phyloP scores from a whole-genome alignment of 2,888 invertebrate genomes.

The Synanthedon myopaeformis region DNA sequence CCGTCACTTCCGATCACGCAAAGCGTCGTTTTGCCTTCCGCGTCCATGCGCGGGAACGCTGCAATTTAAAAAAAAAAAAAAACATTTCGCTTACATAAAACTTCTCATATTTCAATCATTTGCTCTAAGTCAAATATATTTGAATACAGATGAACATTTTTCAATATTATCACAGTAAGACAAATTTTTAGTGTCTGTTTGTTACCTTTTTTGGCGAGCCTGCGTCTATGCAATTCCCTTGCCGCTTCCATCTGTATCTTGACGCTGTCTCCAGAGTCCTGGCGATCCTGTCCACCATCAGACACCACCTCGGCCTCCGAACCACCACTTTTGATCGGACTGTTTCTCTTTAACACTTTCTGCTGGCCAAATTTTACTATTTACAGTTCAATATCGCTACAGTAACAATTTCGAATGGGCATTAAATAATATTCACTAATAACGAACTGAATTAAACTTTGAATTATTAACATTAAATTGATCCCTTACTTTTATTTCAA shows the following conservation, averaged over 20 bases:
- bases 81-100: neutral
- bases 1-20: slow-evolving; percentile 81
- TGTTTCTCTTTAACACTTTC: slow-evolving; percentile 52
- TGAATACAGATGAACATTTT: no score
- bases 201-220: slow-evolving; percentile 61
- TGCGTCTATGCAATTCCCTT: slow-evolving; percentile 47
- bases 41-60: slow-evolving; percentile 88
- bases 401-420: no score
- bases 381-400: neutral
- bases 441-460: no score
- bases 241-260: slow-evolving; percentile 66
- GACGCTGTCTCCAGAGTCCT: slow-evolving; percentile 40
- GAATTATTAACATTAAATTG: no score
- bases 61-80: slow-evolving; percentile 22
- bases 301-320: slow-evolving; percentile 43
- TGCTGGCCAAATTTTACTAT: slow-evolving; percentile 18
- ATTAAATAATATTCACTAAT: no score
- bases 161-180: no score
- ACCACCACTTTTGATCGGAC: slow-evolving; percentile 50
- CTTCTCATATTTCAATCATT: no score
- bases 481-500: no score
- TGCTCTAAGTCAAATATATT: no score
- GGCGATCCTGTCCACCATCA: slow-evolving; percentile 33
- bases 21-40: slow-evolving; percentile 90
- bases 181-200: neutral